Evolutionary conservation across 2,888 invertebrate genomes (phyloP).

Genomic region (Autographa gamma): DNA sequence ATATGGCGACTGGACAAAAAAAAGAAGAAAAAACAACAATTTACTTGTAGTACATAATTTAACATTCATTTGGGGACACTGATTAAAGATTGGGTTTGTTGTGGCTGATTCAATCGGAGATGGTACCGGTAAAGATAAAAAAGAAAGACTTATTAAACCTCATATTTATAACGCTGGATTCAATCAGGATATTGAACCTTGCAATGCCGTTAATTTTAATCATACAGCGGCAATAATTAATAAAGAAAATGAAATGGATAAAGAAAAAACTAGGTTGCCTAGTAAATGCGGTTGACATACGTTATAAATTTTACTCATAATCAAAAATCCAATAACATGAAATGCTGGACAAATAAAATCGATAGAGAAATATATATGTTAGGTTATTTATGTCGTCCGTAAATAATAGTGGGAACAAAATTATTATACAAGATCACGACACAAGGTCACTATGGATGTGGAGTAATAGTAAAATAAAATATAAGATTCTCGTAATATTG

Average conservation of each 20-base stretch:
- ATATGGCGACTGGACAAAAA: constrained; percentile 72
- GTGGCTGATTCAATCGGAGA: constrained; percentile 13
- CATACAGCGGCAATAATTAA: neutral
- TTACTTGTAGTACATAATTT: constrained; percentile 67
- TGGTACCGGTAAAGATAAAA: constrained; percentile 11
- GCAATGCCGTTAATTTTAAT: neutral
- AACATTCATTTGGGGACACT: constrained; percentile 57
- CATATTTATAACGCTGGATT: neutral
- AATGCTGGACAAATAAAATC: neutral
- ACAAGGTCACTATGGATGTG: constrained; percentile 13
- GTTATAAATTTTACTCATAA: neutral
- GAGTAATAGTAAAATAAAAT: constrained; percentile 39
- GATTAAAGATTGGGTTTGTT: constrained; percentile 46
- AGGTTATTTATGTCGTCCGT: constrained; percentile 18
- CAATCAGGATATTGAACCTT: neutral
- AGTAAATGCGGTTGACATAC: neutral
- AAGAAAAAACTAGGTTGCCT: too few relatives aligned
- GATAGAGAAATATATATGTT: constrained; percentile 12
- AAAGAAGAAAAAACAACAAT: constrained; percentile 61
- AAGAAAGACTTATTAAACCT: neutral
- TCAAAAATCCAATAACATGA: constrained; percentile 9
- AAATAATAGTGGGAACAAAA: constrained; percentile 15
- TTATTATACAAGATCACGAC: constrained; percentile 18
- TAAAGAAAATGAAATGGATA: constrained; percentile 13
- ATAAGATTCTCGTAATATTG: constrained; percentile 15